Percentiles rank a stretch among this genome's conserved stretches.
These are phyloP conservation scores for Vicugna pacos DNA, from an alignment of 2,113 vertebrate genomes.

Conservation along the genomic window DNA sequence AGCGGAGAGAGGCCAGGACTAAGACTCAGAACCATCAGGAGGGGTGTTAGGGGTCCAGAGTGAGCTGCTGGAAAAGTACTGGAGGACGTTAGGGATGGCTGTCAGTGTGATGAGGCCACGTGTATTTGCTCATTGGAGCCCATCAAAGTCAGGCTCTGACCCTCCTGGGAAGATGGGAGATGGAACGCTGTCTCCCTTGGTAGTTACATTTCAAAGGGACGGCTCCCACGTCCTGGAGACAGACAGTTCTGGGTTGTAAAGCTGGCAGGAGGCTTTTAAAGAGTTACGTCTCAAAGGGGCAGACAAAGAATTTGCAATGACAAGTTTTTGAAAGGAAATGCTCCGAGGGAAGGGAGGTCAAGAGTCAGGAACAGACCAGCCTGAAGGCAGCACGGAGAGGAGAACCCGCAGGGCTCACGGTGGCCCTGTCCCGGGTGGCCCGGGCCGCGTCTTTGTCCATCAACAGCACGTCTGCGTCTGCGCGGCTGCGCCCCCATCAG, in stretches of 20 bases:
- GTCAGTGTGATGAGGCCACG: not conserved
- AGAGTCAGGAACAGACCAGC: not conserved
- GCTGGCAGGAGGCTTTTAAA: not conserved
- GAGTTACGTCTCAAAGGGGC: not conserved
- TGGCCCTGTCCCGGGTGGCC: not conserved
- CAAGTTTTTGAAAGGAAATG: not conserved
- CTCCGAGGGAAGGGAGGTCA: not conserved
- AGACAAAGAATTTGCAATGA: not conserved
- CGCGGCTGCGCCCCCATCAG: fast-evolving
- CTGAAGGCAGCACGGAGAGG: fast-evolving
- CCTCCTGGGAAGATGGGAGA: not conserved
- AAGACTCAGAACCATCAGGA: not conserved
- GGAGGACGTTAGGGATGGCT: no score
- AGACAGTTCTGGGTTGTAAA: not conserved
- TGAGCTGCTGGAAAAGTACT: not conserved
- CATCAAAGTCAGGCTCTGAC: not conserved
- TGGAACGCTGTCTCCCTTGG: not conserved
- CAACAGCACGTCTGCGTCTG: not conserved
- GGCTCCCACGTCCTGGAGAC: not conserved
- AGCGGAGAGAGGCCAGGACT: not conserved
- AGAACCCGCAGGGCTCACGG: fast-evolving
- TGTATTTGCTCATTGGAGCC: not conserved
- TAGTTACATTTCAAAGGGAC: not conserved
- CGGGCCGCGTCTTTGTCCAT: no score
- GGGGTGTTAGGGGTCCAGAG: not conserved